Conservation (phyloP, 2,113 vertebrate genomes). For the Sylvietta virens region DNA sequence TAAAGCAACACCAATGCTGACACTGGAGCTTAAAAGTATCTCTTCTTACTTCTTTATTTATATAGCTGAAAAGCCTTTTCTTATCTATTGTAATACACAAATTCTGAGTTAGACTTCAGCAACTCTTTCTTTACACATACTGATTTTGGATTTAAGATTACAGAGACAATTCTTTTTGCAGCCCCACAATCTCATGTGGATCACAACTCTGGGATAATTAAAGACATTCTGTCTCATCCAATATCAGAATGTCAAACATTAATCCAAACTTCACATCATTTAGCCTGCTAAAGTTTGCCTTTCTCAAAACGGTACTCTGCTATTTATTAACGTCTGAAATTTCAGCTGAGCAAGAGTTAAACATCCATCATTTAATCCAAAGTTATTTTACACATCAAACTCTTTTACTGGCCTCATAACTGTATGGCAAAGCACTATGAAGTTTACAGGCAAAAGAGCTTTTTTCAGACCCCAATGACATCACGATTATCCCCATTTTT, state of each 20-base stretch:
- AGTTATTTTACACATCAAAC: neutral
- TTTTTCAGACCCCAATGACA: neutral
- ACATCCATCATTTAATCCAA: neutral
- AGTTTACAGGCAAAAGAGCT: neutral
- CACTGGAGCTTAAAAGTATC: neutral
- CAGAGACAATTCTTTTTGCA: neutral
- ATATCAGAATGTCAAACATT: neutral
- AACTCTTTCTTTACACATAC: neutral
- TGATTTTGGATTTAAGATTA: neutral
- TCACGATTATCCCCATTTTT: neutral
- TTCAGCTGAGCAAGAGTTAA: neutral
- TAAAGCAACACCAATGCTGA: neutral
- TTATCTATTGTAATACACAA: neutral
- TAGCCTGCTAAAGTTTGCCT: neutral
- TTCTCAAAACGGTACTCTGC: neutral
- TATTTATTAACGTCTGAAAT: neutral
- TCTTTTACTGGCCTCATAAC: neutral
- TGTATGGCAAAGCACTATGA: neutral
- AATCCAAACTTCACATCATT: neutral
- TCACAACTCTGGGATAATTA: neutral
- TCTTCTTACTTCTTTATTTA: neutral
- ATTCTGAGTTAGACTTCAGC: neutral
- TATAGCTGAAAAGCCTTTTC: neutral
- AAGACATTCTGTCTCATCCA: neutral
- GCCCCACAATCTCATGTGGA: fast-evolving